Conservation (phyloP, 2,113 vertebrate species). For the Myxocyprinus asiaticus region DNA sequence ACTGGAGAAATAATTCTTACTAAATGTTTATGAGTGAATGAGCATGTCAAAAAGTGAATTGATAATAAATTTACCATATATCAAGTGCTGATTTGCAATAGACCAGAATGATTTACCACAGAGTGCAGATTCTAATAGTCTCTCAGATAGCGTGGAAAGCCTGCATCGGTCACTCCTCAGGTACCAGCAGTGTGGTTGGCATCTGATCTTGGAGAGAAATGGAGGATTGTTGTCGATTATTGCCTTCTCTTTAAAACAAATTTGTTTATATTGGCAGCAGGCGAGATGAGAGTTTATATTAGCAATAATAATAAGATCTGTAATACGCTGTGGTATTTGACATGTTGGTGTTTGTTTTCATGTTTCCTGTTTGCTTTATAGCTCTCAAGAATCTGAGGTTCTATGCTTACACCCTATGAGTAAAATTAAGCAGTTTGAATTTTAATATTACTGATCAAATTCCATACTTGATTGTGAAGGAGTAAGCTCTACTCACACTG, state of each 20-base stretch:
- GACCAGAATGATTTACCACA: not conserved
- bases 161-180: too few relatives aligned
- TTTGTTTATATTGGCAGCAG: conserved; percentile 1
- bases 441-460: too few relatives aligned
- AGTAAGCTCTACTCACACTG: too few relatives aligned
- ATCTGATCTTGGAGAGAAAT: not conserved
- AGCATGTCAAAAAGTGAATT: not conserved
- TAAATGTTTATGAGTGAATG: not conserved
- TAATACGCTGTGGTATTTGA: not conserved
- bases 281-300: not conserved
- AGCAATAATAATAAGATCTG: not conserved
- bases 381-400: not conserved
- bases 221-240: not conserved
- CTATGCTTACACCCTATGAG: too few relatives aligned
- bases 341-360: not conserved
- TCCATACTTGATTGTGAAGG: too few relatives aligned
- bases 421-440: too few relatives aligned
- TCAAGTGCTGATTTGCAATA: not conserved
- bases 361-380: conserved; percentile 1
- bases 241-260: conserved; percentile 12
- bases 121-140: too few relatives aligned
- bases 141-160: too few relatives aligned
- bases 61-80: not conserved
- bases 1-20: not conserved
- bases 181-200: not conserved